Percentiles rank a stretch among this genome's conserved stretches.
Conservation (phyloP, 2,113 vertebrate genomes). For the Stegastes partitus region DNA sequence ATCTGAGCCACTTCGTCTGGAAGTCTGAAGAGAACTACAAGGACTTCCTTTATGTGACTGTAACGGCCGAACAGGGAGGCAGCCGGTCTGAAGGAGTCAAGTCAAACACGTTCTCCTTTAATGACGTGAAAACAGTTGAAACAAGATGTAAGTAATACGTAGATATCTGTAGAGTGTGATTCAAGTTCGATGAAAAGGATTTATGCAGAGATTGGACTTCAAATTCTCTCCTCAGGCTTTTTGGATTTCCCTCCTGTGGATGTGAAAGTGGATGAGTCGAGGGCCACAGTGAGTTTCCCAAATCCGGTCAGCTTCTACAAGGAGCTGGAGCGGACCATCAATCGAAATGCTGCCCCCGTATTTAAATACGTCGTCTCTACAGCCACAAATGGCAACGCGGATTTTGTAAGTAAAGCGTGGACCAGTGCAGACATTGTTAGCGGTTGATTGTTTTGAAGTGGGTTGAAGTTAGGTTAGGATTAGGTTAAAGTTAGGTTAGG, state of each 20-base stretch:
- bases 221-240: slow-evolving; percentile 43
- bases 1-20: slow-evolving; percentile 63
- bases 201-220: background rate
- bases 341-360: fast-evolving
- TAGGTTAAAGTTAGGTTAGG: too few species aligned
- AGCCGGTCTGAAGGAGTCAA: fast-evolving
- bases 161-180: background rate
- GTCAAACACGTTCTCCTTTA: slow-evolving; percentile 38
- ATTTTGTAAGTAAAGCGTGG: background rate
- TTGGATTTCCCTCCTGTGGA: slow-evolving; percentile 72
- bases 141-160: slow-evolving; percentile 7
- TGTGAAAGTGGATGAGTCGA: background rate
- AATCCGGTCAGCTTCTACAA: slow-evolving; percentile 72
- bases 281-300: slow-evolving; percentile 30
- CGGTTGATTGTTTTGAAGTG: too few species aligned
- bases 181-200: too few species aligned
- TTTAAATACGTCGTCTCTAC: fast-evolving
- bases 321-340: background rate
- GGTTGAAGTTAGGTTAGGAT: too few species aligned
- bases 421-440: too few species aligned
- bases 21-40: fast-evolving
- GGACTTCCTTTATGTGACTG: background rate
- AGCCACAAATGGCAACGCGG: background rate
- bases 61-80: slow-evolving; percentile 47
- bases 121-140: fast-evolving